These are phyloP conservation scores for Panagrolaimus sp. DNA, from an alignment of 1,140 invertebrate genomes.

Conservation along the genomic window DNA sequence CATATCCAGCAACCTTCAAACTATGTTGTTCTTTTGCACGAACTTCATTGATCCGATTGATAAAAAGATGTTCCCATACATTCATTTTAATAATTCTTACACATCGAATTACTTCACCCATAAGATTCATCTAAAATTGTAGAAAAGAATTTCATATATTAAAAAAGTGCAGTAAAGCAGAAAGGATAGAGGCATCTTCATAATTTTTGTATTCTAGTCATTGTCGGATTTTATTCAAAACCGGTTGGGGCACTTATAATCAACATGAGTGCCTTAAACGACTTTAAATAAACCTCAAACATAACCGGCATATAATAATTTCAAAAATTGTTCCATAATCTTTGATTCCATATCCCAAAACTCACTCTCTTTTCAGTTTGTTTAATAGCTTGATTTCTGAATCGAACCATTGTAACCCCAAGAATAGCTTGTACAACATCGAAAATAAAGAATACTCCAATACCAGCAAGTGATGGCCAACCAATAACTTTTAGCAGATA, in stretches of 20 bases:
- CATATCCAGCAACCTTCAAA: slow-evolving; percentile 64
- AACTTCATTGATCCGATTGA: slow-evolving; percentile 60
- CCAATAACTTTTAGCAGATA: slow-evolving; percentile 67
- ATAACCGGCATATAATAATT: too few species aligned
- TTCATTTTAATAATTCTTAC: slow-evolving; percentile 80
- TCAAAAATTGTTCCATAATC: too few species aligned
- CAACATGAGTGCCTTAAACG: too few species aligned
- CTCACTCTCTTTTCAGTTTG: slow-evolving; percentile 58
- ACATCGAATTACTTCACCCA: slow-evolving; percentile 64
- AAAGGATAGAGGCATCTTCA: too few species aligned
- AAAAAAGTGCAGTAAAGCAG: too few species aligned
- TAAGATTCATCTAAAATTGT: slow-evolving; percentile 60
- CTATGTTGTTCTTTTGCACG: slow-evolving; percentile 61
- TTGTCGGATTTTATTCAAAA: too few species aligned
- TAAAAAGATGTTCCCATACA: slow-evolving; percentile 77
- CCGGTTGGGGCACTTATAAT: too few species aligned
- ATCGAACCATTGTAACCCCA: slow-evolving; percentile 59
- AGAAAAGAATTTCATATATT: too few species aligned
- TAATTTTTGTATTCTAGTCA: too few species aligned
- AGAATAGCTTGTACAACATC: slow-evolving; percentile 68
- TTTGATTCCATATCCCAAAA: too few species aligned
- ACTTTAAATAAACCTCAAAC: too few species aligned
- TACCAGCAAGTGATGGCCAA: slow-evolving; percentile 65
- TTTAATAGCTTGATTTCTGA: slow-evolving; percentile 59
- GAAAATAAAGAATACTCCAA: slow-evolving; percentile 66